These are phyloP conservation scores for Quadroppia sp. DNA, from an alignment of 2,888 invertebrate species.

Conservation along the genomic window DNA sequence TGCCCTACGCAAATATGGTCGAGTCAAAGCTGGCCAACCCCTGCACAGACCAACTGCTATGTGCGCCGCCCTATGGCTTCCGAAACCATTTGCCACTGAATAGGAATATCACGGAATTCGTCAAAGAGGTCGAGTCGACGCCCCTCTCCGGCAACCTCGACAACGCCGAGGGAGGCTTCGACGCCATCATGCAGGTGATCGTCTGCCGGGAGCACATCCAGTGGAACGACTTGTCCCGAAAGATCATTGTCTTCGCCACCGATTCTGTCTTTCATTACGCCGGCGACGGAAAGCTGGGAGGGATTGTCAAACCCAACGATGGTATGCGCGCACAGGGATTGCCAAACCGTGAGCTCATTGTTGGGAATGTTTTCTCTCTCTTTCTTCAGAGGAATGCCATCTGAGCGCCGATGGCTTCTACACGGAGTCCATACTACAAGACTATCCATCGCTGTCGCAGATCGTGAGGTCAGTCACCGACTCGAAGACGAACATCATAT, in stretches of 20 bases:
- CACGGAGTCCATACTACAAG: slow-evolving; percentile 76
- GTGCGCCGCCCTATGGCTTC: slow-evolving; percentile 94
- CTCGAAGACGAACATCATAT: slow-evolving; percentile 97
- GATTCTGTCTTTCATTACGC: slow-evolving; percentile 99
- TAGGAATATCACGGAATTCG: slow-evolving; percentile 72
- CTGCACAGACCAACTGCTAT: slow-evolving; percentile 69
- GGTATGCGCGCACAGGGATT: no score
- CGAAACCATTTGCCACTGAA: slow-evolving; percentile 87
- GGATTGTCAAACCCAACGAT: slow-evolving; percentile 88
- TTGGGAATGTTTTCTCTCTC: slow-evolving; percentile 87
- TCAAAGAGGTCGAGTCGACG: slow-evolving; percentile 52
- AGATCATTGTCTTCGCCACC: slow-evolving; percentile 94
- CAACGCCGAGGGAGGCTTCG: slow-evolving; percentile 98
- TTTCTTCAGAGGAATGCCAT: slow-evolving; percentile 81
- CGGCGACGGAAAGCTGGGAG: slow-evolving; percentile 97
- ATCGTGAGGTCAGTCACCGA: slow-evolving; percentile 76
- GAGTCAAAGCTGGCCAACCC: slow-evolving; percentile 61
- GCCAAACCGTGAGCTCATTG: slow-evolving; percentile 53
- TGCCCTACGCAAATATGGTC: slow-evolving; percentile 74
- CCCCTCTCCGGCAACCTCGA: slow-evolving; percentile 59
- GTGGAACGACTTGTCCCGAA: slow-evolving; percentile 88
- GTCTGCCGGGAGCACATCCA: slow-evolving; percentile 76
- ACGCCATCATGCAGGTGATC: slow-evolving; percentile 98
- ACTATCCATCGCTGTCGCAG: slow-evolving; percentile 91
- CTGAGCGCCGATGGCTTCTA: slow-evolving; percentile 67